Base-by-base conservation (phyloP, 2,888 invertebrate genomes). In the Parnassius mnemosyne region DNA sequence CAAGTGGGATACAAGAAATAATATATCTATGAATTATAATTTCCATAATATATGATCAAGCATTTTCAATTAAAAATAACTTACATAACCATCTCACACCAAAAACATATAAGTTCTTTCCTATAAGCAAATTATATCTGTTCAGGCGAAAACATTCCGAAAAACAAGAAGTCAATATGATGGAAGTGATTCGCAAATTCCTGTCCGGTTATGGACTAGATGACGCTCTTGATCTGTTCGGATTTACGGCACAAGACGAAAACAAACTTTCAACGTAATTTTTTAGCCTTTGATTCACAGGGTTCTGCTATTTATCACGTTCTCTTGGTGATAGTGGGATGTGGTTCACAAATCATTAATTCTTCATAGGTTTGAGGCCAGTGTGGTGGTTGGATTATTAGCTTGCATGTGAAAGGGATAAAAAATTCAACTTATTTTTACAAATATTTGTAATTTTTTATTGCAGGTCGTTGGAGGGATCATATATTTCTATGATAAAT, bases 121-220 rank as follows among this genome's bases (percentile, higher is more conserved):
- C 13, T 55, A 34, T 16, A 64, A 61, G 10, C 13, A 44, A 44
- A 63, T 68, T 66, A 72, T 84, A 68, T 87, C 72, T 87, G 78
- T 88, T 82, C 74, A 89, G 89, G 84, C 78, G 76, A 73, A 81
- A 13, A 49, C 49, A 81, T 68, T 73, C 74, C 76, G 77, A 70
- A 73, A 83, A 80, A 70, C 73, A 79, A 78, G 82, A 71, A 72
- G 77, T 71, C 68, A 72, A 74, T 76, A 74, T 80, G 72, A 72
- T 87, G 70, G 79, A 80, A 72, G 76, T 86, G 82, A 74, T 89
- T 69, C 88, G 87, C 74, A 86, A 85, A 81, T 83, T 87, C 79
- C 75, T 89, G 72, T 87, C 88, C n/a, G 86, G 87, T 57, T 72
- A 79, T 67, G 87, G 86, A 69, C 78, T 88, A 60, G 83, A 83